Evolutionary conservation across 1,140 invertebrate species (phyloP), one percentile per base, ranked within the genome.

Genomic region (Chionoecetes opilio): DNA sequence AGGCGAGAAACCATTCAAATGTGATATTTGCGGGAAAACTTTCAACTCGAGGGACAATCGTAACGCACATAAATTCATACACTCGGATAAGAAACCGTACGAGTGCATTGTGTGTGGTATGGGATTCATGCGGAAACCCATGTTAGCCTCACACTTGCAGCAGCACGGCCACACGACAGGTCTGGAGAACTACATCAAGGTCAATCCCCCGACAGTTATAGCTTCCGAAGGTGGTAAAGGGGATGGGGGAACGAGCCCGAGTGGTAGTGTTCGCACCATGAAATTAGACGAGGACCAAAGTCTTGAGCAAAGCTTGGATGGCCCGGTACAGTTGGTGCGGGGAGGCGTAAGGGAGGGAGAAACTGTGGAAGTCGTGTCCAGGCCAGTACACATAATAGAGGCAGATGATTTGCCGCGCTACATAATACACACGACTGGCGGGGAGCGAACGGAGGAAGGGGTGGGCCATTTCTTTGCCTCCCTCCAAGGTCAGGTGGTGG

Each of bases 1-100:
- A 9, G 98, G 98, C 0, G 98, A 98, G 95, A 98, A 98, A 96
- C 98, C 98, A 0, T 99, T 98, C 96, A 96, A 97, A 2, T 99
- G 98, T 96, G 98, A 98, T 97, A 98, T 98, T n/a, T 99, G 98
- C 97, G 98, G 98, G n/a, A 99, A 99, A 97, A 97, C 98, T 34
- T 99, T 99, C 96, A 98, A 98, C 96, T 98, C 98, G 53, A 97
- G 98, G 84, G 98, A 99, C 97, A 99, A 99, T 97, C 97, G 98
- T 92, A 98, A 99, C 97, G 98, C 98, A 17, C 98, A 99, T 97
- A 97, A 98, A 84, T 98, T 98, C 97, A 98, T 98, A 82, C 98
- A 99, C 97, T 98, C 98, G 95, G 98, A 98, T 96, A 98, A 98
- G 96, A 99, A 99, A 96, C 98, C 98, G 0, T 99, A 98, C 96